A percentile compares a stretch with the other conserved stretches of the same genome.
Evolutionary conservation across 2,797 vertebrate species (phyloP).

Genomic region (Artibeus jamaicensis): DNA sequence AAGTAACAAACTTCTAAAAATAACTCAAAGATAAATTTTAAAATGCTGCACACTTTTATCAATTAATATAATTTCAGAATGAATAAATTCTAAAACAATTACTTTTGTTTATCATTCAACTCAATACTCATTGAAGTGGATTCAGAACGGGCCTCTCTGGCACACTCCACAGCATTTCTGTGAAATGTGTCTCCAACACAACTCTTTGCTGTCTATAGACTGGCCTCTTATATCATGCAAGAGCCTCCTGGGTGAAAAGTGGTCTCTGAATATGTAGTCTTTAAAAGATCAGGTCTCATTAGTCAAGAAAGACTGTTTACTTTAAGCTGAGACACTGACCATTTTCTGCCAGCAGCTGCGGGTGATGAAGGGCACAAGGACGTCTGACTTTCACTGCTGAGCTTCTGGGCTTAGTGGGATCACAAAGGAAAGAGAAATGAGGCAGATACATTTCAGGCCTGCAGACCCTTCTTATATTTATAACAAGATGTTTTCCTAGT

Average conservation of each 20-base stretch:
- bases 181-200: neutral
- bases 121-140: neutral
- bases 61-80: neutral
- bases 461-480: conserved; percentile 60
- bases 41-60: neutral
- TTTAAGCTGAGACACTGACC: neutral
- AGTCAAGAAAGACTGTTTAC: neutral
- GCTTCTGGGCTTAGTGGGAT: conserved; percentile 55
- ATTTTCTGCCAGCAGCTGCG: neutral
- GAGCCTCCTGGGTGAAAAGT: neutral
- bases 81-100: neutral
- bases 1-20: neutral
- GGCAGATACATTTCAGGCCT: conserved; percentile 47
- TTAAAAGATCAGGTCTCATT: neutral
- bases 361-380: neutral
- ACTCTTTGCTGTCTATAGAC: neutral
- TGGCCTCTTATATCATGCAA: neutral
- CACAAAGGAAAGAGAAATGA: conserved; percentile 50
- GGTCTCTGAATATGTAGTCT: neutral
- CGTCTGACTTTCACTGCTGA: neutral
- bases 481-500: conserved; percentile 67
- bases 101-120: neutral
- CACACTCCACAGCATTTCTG: neutral
- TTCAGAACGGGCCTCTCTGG: neutral
- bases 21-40: neutral